These are phyloP conservation scores for Prinia subflava DNA, from an alignment of 2,113 vertebrate species.

Conservation along the genomic window DNA sequence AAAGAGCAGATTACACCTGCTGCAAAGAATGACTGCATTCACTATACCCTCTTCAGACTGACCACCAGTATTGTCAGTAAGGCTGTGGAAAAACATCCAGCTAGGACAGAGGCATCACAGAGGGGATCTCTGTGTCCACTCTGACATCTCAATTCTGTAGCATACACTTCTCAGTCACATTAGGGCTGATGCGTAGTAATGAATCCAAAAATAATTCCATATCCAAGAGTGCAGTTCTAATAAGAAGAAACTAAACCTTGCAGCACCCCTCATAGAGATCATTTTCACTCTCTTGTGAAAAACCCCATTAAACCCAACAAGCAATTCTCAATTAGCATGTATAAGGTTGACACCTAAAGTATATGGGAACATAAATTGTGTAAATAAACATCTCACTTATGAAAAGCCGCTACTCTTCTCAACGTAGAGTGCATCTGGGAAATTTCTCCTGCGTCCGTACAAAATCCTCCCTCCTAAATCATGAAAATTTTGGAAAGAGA, in stretches of 20 bases:
- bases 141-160: neutral
- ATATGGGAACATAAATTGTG: neutral
- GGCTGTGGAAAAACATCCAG: neutral
- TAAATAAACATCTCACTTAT: slow-evolving; percentile 79
- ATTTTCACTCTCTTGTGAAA: neutral
- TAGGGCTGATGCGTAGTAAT: neutral
- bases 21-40: neutral
- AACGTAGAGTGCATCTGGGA: slow-evolving; percentile 67
- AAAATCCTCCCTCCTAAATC: slow-evolving; percentile 72
- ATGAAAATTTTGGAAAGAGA: slow-evolving; percentile 32
- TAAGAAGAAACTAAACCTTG: neutral
- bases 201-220: neutral
- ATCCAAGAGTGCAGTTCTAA: neutral
- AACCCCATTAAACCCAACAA: neutral
- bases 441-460: slow-evolving; percentile 60
- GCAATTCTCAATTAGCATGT: neutral
- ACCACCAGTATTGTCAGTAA: neutral
- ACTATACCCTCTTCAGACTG: neutral
- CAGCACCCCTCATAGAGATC: neutral
- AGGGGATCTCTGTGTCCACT: neutral
- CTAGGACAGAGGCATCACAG: neutral
- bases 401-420: slow-evolving; percentile 82
- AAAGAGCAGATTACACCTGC: neutral
- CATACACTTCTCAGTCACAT: neutral
- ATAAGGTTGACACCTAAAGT: neutral